Conservation (phyloP, 2,888 invertebrate genomes). For the Ornithoptera alexandrae region DNA sequence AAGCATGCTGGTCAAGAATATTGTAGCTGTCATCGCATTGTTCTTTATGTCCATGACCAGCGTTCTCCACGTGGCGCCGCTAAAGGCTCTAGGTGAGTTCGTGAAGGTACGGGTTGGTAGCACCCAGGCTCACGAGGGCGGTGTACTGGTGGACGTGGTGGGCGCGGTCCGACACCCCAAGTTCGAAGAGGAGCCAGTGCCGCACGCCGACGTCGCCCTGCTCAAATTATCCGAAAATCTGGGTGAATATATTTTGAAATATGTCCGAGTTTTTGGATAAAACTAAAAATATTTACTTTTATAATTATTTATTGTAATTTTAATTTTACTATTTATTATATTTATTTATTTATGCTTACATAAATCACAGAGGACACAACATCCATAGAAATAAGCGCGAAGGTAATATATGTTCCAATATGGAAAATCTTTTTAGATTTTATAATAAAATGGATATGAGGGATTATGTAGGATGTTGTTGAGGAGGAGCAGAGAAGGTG, state of each 20-base stretch:
- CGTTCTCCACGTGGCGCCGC: slow-evolving; percentile 67
- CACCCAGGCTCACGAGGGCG: slow-evolving; percentile 58
- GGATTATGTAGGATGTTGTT: too few relatives aligned
- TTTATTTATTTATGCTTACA: too few relatives aligned
- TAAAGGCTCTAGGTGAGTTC: slow-evolving; percentile 56
- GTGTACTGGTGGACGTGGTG: slow-evolving; percentile 55
- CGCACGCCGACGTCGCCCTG: slow-evolving; percentile 69
- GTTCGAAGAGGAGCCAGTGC: slow-evolving; percentile 73
- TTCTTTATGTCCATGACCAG: slow-evolving; percentile 38
- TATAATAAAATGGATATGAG: too few relatives aligned
- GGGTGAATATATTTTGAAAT: slow-evolving; percentile 39
- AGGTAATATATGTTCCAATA: too few relatives aligned
- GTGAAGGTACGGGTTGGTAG: slow-evolving; percentile 71
- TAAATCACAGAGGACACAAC: too few relatives aligned
- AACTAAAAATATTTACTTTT: too few relatives aligned
- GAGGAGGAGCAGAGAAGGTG: too few relatives aligned
- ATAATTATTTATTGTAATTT: too few relatives aligned
- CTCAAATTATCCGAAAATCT: slow-evolving; percentile 61
- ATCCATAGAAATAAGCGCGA: too few relatives aligned
- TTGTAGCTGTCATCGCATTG: not conserved
- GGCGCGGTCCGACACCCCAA: slow-evolving; percentile 71
- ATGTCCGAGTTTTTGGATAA: too few relatives aligned
- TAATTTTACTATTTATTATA: too few relatives aligned
- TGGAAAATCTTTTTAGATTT: too few relatives aligned
- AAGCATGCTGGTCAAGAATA: not conserved